Conservation (phyloP, 2,797 vertebrate genomes). For the Danionella dracula region DNA sequence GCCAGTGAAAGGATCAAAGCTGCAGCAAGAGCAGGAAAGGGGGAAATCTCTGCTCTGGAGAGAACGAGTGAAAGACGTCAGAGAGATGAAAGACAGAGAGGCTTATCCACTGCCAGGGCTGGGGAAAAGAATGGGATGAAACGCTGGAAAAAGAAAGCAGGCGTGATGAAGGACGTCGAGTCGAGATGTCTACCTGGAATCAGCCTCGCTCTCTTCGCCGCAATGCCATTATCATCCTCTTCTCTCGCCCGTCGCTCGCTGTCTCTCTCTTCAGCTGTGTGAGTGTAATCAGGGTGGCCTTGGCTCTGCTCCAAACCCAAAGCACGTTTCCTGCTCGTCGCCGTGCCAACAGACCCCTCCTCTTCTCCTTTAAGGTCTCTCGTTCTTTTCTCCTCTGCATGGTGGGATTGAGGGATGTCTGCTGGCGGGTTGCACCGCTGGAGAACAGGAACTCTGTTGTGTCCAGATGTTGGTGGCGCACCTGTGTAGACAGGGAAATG, state of each 20-base stretch:
- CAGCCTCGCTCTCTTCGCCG: slow-evolving; percentile 77
- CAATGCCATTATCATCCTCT: slow-evolving; percentile 60
- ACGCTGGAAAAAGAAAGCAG: slow-evolving; percentile 18
- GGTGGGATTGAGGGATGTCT: slow-evolving; percentile 45
- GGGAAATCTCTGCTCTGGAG: slow-evolving; percentile 13
- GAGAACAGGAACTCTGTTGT: slow-evolving; percentile 68
- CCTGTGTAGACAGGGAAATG: slow-evolving; percentile 46
- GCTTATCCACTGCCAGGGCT: slow-evolving; percentile 37
- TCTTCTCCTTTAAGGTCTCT: slow-evolving; percentile 10
- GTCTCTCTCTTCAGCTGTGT: slow-evolving; percentile 54
- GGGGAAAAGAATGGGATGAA: slow-evolving; percentile 26
- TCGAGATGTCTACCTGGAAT: slow-evolving; percentile 41
- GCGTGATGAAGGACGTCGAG: neutral
- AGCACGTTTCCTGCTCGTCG: slow-evolving; percentile 76
- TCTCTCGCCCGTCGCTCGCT: slow-evolving; percentile 56
- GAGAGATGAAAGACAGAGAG: slow-evolving; percentile 19
- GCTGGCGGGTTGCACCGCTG: slow-evolving; percentile 58
- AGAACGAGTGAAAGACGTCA: slow-evolving; percentile 21
- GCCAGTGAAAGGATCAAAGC: slow-evolving; percentile 18
- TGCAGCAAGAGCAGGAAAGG: slow-evolving; percentile 26
- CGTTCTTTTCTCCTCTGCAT: slow-evolving; percentile 33
- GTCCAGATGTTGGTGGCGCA: slow-evolving; percentile 51
- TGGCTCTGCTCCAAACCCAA: slow-evolving; percentile 69
- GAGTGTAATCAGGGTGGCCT: slow-evolving; percentile 69
- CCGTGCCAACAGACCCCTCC: slow-evolving; percentile 48